Percentiles rank a stretch among this genome's conserved stretches.
These are phyloP conservation scores for Nemurella pictetii DNA, from an alignment of 2,888 invertebrate species.

Conservation along the genomic window DNA sequence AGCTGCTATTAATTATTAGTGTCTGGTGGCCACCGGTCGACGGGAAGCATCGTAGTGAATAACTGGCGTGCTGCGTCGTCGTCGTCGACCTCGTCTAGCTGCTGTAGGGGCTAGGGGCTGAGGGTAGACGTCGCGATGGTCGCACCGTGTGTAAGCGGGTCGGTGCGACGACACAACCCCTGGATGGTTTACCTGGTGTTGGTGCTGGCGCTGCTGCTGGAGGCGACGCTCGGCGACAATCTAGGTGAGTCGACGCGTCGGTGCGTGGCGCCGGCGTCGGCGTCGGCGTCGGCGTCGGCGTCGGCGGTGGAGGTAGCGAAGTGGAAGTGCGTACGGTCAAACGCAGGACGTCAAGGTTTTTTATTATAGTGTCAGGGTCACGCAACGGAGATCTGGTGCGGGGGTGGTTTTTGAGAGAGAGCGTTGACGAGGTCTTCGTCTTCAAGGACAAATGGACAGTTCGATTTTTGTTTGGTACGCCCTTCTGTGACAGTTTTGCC, in stretches of 20 bases:
- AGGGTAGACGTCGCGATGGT: too few relatives aligned
- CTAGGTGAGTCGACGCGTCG: constrained; percentile 1
- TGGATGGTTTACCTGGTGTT: constrained; percentile 13
- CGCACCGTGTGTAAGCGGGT: too few relatives aligned
- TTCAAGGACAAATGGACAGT: too few relatives aligned
- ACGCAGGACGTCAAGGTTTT: too few relatives aligned
- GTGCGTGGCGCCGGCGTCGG: too few relatives aligned
- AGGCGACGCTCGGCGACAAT: constrained; percentile 10
- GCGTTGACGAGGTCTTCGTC: too few relatives aligned
- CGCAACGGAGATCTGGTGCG: too few relatives aligned
- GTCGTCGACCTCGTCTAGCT: neutral
- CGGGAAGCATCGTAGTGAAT: neutral
- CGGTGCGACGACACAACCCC: constrained; percentile 1
- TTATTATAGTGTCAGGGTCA: too few relatives aligned
- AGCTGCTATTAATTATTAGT: neutral
- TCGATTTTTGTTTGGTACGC: too few relatives aligned
- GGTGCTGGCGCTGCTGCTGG: constrained; percentile 7
- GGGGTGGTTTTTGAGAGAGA: neutral
- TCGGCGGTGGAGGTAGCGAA: neutral
- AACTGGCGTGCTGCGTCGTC: neutral
- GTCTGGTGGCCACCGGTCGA: neutral
- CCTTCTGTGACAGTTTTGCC: too few relatives aligned
- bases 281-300: neutral
- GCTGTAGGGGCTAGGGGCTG: too few relatives aligned
- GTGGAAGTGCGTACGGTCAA: neutral